phyloP scores from a whole-genome alignment of 2,797 vertebrate species.

The Myotis planiceps region DNA sequence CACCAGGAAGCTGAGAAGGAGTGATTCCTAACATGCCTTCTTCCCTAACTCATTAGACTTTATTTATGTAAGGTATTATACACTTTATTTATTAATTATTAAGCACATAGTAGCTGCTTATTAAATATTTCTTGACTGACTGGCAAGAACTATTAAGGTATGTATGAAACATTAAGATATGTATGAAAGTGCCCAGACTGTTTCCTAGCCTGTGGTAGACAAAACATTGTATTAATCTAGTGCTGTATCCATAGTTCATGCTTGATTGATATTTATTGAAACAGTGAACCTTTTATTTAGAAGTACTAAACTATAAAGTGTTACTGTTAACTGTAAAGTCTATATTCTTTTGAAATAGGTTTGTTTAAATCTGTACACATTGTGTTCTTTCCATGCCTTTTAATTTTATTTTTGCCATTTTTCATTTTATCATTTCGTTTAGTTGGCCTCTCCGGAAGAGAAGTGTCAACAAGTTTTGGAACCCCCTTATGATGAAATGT shows the following conservation, averaged over 20 bases:
- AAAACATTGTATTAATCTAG: background rate
- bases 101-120: background rate
- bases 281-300: background rate
- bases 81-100: background rate
- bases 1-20: too few species aligned
- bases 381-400: background rate
- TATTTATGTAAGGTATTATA: background rate
- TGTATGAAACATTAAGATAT: background rate
- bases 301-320: background rate
- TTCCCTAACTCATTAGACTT: background rate
- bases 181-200: too few species aligned
- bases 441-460: slow-evolving; percentile 93
- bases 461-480: slow-evolving; percentile 98
- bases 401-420: slow-evolving; percentile 40
- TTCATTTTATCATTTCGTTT: slow-evolving; percentile 65
- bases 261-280: background rate
- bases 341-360: background rate
- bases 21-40: background rate
- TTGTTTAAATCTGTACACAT: background rate
- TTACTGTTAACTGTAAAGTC: background rate
- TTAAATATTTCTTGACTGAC: background rate
- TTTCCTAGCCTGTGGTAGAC: background rate
- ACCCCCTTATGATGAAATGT: slow-evolving; percentile 97
- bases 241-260: rapidly evolving
- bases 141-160: background rate